Base-by-base conservation (phyloP, 37 sponge, comb jelly and placozoan species). In the Ephydatia muelleri region DNA sequence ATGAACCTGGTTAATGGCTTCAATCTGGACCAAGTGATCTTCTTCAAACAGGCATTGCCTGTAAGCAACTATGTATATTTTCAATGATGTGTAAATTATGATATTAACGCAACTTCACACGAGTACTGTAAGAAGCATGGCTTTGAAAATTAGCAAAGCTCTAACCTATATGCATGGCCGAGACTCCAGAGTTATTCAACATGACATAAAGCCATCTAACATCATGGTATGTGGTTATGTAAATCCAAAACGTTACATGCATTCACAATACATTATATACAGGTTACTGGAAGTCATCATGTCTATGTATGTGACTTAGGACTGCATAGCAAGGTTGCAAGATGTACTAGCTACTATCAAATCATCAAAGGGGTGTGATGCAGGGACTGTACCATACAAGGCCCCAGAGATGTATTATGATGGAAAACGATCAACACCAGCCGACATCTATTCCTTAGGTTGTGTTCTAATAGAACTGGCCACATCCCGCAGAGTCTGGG, bases 171-270 rank as follows among this genome's bases (percentile, higher is more conserved):
- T 75, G 76, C 76, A 75, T 40, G n/a, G 38, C 26, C 3, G 34
- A 12, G 0, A 3, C 26, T 38, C 76, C 22, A 26, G 6, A 26
- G 35, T 75, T 8, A 32, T 75, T 40, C 76, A 75, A 0, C 9
- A 34, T 40, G 76, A 75, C 76, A 75, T 75, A 35, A 75, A 75
- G 31, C 76, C 76, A 2, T 34, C 35, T 8, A 37, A 75, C 38
- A 40, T 75, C 5, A 75, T 75, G 76, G 76, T 75, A 12, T 35
- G 76, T 14, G 33, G 33, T 14, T 34, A 34, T 14, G 33, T 72
- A 21, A 30, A 31, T 12, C 3, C 31, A 8, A 12, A 27, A 31
- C 4, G 31, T 69, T 21, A n/a, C 47, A 43, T 43, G 47, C 47
- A 43, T 43, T 43, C 47, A 43, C 47, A 11, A 57, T 57, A 21